These are phyloP conservation scores for Cryptus armator DNA, from an alignment of 2,888 invertebrate genomes.

Conservation along the genomic window DNA sequence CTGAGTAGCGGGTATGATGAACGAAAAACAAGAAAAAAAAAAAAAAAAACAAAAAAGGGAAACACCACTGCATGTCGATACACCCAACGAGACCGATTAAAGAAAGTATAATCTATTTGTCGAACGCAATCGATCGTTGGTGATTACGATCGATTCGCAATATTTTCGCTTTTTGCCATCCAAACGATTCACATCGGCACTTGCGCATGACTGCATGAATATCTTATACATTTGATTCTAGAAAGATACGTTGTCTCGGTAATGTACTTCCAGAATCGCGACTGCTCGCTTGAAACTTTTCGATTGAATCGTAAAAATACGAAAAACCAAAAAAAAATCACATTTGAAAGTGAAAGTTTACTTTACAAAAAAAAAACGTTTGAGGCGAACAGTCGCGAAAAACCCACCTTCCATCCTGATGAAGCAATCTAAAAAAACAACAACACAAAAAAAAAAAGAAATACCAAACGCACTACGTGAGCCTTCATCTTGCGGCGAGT, in stretches of 20 bases:
- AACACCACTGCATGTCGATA: constrained; percentile 51
- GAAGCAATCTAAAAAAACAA: constrained; percentile 61
- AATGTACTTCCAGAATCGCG: constrained; percentile 55
- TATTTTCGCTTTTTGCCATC: constrained; percentile 14
- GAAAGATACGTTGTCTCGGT: constrained; percentile 55
- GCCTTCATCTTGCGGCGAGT: constrained; percentile 81
- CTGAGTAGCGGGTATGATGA: constrained; percentile 15
- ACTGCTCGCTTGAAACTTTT: constrained; percentile 44
- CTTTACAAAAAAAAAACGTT: constrained; percentile 55
- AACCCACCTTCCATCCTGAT: constrained; percentile 79
- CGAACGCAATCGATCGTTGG: not conserved
- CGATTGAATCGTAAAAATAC: constrained; percentile 30
- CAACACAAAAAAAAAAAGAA: constrained; percentile 58
- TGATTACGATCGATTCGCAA: not conserved
- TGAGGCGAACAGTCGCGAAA: constrained; percentile 68
- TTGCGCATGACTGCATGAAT: constrained; percentile 68
- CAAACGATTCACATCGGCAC: constrained; percentile 21
- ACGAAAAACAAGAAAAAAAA: not conserved
- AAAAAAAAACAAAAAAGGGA: not conserved
- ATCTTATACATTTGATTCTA: constrained; percentile 42
- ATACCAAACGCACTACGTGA: constrained; percentile 82
- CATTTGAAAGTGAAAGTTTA: not conserved
- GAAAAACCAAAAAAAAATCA: constrained; percentile 36
- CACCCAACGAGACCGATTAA: constrained; percentile 41
- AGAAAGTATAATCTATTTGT: constrained; percentile 18